These are phyloP conservation scores for Nixonia krombeini DNA, from an alignment of 1,140 invertebrate genomes.

Conservation along the genomic window DNA sequence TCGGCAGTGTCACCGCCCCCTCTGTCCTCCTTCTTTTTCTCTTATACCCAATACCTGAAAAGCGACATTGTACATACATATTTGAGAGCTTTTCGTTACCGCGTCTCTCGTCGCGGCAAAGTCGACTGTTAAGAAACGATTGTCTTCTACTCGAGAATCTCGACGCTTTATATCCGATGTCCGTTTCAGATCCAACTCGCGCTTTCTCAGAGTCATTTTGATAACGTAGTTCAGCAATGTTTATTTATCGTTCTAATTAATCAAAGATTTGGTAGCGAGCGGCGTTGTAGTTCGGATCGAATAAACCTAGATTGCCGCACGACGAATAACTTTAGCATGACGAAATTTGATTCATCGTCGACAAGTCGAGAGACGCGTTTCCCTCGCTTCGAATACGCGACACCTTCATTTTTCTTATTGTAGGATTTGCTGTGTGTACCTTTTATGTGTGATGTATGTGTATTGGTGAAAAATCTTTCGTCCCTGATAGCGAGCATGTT, in stretches of 20 bases:
- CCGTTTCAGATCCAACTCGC: too few relatives aligned
- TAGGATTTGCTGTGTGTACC: constrained; percentile 42
- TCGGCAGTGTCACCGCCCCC: constrained; percentile 13
- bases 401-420: constrained; percentile 28
- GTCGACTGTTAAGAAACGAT: neutral
- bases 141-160: too few relatives aligned
- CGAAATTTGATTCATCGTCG: neutral
- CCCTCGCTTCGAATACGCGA: constrained; percentile 4
- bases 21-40: neutral
- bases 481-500: too few relatives aligned
- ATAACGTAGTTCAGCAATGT: too few relatives aligned
- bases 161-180: too few relatives aligned
- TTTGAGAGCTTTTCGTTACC: constrained; percentile 5
- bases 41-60: constrained; percentile 34
- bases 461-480: constrained; percentile 13
- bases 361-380: neutral
- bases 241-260: too few relatives aligned
- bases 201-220: too few relatives aligned
- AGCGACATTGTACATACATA: constrained; percentile 17
- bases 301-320: too few relatives aligned
- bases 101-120: constrained; percentile 18
- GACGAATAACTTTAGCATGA: too few relatives aligned
- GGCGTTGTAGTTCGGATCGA: too few relatives aligned
- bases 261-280: too few relatives aligned
- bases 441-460: constrained; percentile 40